Base-by-base conservation (phyloP, 1,140 invertebrate genomes). In the Pemphigus obesinymphae region DNA sequence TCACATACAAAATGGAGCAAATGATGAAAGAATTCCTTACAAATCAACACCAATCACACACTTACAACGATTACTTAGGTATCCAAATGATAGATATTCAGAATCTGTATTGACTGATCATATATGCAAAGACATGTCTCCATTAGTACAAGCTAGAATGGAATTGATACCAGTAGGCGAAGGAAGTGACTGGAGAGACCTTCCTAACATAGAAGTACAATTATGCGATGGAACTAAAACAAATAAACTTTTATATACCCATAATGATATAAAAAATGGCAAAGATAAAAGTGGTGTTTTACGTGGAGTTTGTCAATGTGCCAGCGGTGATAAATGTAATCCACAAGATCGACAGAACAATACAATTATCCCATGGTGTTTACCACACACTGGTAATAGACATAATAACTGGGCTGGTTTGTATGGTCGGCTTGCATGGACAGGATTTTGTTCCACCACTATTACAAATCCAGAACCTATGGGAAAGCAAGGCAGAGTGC, bases 401-500 rank as follows among this genome's bases (percentile, higher is more conserved):
- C 93, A 96, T 87, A 95, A 95, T 87, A 88, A 96, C 87, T 97
- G 95, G 95, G 90, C 93, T 0, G 91, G 90, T 0, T 87, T 91
- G 45, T 92, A 91, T 83, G 90, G 95, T 1, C 89, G 95, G 78
- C 85, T 96, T 2, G 91, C 93, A 82, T 96, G 94, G 94, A 90
- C 94, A 85, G 94, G 94, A 17, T 95, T 93, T 88, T 96, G 96
- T 86, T 90, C 90, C 82, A 96, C 95, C 3, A 96, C 94, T 10
- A 90, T 92, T 73, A 96, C 94, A n/a, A 95, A 96, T 88, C 94
- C 94, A 55, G 94, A 96, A 86, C 94, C 95, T 11, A 96, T 96
- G 93, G 94, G 94, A 78, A 96, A 96, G 89, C 84, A 91, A 90
- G 91, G 91, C 11, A 88, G 91, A 84, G 93, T 96, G 29, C 87